A percentile compares a stretch with the other conserved stretches of the same genome.
Conservation (phyloP, 2,888 invertebrate genomes). For the Polydrusus pterygomalis region DNA sequence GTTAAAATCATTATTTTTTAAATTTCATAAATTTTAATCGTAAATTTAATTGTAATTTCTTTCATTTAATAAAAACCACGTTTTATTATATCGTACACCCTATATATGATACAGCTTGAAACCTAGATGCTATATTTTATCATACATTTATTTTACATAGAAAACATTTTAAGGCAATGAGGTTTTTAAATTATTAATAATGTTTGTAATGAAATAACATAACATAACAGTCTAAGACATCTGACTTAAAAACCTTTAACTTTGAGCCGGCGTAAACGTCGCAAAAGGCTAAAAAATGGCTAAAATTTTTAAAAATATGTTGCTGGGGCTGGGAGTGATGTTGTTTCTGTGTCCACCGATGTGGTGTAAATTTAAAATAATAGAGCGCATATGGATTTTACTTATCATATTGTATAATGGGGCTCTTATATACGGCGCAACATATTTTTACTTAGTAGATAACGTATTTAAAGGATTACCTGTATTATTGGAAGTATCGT, state of each 20-base stretch:
- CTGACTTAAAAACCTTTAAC: background rate
- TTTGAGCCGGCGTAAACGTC: background rate
- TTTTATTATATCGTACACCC: background rate
- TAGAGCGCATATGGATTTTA: background rate
- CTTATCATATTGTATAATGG: background rate
- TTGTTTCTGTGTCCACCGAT: conserved; percentile 4
- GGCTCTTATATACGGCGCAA: background rate
- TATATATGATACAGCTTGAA: background rate
- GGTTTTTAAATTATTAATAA: conserved; percentile 12
- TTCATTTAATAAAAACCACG: background rate
- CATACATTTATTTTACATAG: conserved; percentile 1
- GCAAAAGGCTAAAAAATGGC: background rate
- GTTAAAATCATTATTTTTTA: too few species aligned
- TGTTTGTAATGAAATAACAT: conserved; percentile 11
- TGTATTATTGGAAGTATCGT: background rate
- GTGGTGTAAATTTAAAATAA: conserved; percentile 8
- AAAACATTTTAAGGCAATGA: conserved; percentile 6
- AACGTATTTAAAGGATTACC: background rate
- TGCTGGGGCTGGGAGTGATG: background rate
- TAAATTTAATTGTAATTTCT: too few species aligned
- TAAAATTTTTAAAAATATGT: background rate
- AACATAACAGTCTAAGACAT: background rate
- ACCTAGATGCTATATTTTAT: background rate
- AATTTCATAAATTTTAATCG: too few species aligned
- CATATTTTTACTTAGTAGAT: background rate